Percentiles rank a stretch among this genome's conserved stretches.
Conservation (phyloP, 2,113 vertebrate species). For the Silurus glanis region DNA sequence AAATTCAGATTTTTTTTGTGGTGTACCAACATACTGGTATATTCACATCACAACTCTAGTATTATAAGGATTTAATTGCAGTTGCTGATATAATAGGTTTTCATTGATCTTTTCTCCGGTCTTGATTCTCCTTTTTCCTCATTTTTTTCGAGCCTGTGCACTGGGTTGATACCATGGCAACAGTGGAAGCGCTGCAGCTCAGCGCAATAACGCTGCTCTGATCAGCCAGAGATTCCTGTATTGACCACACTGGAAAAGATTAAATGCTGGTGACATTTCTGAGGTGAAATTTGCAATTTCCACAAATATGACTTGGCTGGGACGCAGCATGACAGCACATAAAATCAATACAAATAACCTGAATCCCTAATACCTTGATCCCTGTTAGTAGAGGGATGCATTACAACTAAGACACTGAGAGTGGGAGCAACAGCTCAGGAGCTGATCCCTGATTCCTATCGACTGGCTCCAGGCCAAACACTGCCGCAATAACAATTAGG, state of each 20-base stretch:
- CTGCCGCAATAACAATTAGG: conserved; percentile 84
- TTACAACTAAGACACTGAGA: conserved; percentile 82
- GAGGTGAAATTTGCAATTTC: conserved; percentile 96
- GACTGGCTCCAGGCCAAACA: conserved; percentile 77
- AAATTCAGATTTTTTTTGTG: not conserved
- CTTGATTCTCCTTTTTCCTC: not conserved
- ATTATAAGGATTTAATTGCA: not conserved
- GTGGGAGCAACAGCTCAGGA: conserved; percentile 68
- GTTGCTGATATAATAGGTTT: not conserved
- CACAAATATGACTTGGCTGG: conserved; percentile 93
- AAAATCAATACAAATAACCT: conserved; percentile 99
- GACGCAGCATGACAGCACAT: conserved; percentile 86
- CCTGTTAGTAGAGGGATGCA: conserved; percentile 87
- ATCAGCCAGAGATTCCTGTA: conserved; percentile 72
- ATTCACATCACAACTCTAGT: not conserved
- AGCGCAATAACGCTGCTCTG: conserved; percentile 80
- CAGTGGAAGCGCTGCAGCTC: conserved; percentile 66
- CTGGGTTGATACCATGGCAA: conserved; percentile 68
- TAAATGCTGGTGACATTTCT: conserved; percentile 97
- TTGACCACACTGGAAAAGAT: conserved; percentile 89
- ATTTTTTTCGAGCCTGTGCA: not conserved
- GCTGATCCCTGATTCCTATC: conserved; percentile 79
- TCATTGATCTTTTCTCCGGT: not conserved
- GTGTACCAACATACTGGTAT: not conserved
- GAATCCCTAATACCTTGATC: conserved; percentile 99